Percentiles rank a stretch among this genome's conserved stretches.
Evolutionary conservation across 2,888 invertebrate genomes (phyloP).

Genomic region (Saturnia pavonia): DNA sequence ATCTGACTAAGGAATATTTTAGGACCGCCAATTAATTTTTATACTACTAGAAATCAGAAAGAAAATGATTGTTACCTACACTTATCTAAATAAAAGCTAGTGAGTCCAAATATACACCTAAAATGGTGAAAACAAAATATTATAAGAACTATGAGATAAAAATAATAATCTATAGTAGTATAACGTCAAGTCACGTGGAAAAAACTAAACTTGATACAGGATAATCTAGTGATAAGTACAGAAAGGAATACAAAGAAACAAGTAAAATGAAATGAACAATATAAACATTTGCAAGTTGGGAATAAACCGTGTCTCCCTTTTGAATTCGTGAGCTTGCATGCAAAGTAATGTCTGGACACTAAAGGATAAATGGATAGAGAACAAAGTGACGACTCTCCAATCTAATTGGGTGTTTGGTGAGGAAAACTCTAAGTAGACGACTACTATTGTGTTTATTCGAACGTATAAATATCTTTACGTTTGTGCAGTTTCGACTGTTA

Average conservation of each 20-base stretch:
- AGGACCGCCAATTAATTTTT: neutral
- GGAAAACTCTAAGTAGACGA: slow-evolving; percentile 24
- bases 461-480: neutral
- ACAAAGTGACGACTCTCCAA: slow-evolving; percentile 34
- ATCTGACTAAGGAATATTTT: neutral
- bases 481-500: neutral
- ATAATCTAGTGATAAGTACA: neutral
- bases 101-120: too few relatives aligned
- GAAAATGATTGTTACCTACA: too few relatives aligned
- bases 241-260: neutral
- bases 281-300: neutral
- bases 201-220: neutral
- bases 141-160: too few relatives aligned
- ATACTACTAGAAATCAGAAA: too few relatives aligned
- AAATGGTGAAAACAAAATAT: too few relatives aligned
- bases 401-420: slow-evolving; percentile 37
- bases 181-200: too few relatives aligned
- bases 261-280: slow-evolving; percentile 13
- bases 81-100: too few relatives aligned
- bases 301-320: slow-evolving; percentile 34
- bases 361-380: slow-evolving; percentile 39
- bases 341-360: slow-evolving; percentile 40
- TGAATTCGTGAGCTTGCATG: slow-evolving; percentile 61
- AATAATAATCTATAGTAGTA: too few relatives aligned
- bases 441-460: neutral